Evolutionary conservation across 2,113 vertebrate genomes (phyloP), one percentile per base, ranked within the genome.

Genomic region (Rafetus swinhoei): DNA sequence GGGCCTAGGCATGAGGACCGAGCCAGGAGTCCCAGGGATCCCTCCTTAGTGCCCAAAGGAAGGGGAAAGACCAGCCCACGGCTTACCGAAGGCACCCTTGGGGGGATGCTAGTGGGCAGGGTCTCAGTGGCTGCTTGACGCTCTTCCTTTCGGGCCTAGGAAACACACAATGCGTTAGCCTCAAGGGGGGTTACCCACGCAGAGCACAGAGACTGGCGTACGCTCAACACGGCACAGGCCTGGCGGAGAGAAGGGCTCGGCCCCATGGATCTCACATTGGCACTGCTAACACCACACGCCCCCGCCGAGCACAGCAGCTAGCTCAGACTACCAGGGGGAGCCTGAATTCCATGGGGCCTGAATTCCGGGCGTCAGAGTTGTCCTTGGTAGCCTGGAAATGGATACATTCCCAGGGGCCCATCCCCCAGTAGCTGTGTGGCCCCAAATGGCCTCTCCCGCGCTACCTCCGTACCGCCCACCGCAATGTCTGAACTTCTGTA

Each of bases 21-120:
- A 76, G 72, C 39, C 5, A 3, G 69, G 35, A 21, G 35, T 22
- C 21, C 72, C 72, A 39, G 35, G 35, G 72, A 74, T 39, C 18
- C 39, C 39, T 13, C 11, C 10, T 50, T 12, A 25, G 74, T 3
- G 6, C 74, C 35, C 74, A 24, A 12, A 24, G 9, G 35, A 15
- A 57, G 53, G 45, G 45, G 50, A 35, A 19, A 3, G 5, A 87
- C 14, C 32, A 22, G 57, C 10, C 53, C 72, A 9, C 16, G 8
- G n/a, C 97, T 97, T 87, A 97, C 97, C 1, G 97, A 97, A 12
- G 97, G 97, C 80, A 96, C 94, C 87, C 93, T 95, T 22, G 94
- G 89, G 56, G 92, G 2, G 0, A 60, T 6, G 56, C 90, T 95
- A 56, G 93, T 95, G 32, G 92, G 81, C 53, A n/a, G 59, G 77